These are phyloP conservation scores for Babylonia areolata DNA, from an alignment of 1,140 invertebrate species.

Conservation along the genomic window DNA sequence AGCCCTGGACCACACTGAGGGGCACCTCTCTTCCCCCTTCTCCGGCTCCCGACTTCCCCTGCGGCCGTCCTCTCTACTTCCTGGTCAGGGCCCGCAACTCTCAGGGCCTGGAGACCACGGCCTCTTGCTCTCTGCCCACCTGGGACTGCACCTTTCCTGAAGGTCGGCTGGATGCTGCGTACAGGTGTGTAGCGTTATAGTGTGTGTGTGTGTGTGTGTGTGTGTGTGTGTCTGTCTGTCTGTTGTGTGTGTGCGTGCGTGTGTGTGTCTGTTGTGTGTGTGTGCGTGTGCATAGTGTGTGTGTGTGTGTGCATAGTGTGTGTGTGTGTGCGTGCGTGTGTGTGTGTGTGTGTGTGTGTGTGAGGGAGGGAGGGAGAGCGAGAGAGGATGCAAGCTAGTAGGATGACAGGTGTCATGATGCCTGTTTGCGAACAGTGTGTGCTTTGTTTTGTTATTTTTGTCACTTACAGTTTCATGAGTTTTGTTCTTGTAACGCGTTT, in stretches of 20 bases:
- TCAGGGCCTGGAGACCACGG: constrained; percentile 40
- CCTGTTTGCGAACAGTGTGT: no score
- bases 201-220: neutral
- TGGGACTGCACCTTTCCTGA: constrained; percentile 55
- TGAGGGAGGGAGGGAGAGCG: no score
- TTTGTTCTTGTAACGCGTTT: no score
- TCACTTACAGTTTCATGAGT: no score
- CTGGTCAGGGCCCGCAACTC: constrained; percentile 54
- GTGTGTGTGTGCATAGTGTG: neutral
- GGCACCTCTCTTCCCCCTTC: constrained; percentile 40
- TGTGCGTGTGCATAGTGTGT: neutral
- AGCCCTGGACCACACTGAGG: constrained; percentile 52
- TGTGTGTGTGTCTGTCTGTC: neutral
- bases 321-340: neutral
- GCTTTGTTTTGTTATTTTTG: no score
- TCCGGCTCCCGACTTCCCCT: constrained; percentile 35
- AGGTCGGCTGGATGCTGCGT: constrained; percentile 42
- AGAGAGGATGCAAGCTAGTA: no score
- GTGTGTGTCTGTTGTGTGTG: neutral
- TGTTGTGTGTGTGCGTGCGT: neutral
- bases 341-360: neutral
- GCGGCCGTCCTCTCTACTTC: constrained; percentile 55
- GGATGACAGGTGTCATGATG: no score
- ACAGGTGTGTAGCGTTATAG: neutral
- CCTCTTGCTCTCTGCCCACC: constrained; percentile 44